phyloP scores from a whole-genome alignment of 2,888 invertebrate species.

The Pollenia griseotomentosa region DNA sequence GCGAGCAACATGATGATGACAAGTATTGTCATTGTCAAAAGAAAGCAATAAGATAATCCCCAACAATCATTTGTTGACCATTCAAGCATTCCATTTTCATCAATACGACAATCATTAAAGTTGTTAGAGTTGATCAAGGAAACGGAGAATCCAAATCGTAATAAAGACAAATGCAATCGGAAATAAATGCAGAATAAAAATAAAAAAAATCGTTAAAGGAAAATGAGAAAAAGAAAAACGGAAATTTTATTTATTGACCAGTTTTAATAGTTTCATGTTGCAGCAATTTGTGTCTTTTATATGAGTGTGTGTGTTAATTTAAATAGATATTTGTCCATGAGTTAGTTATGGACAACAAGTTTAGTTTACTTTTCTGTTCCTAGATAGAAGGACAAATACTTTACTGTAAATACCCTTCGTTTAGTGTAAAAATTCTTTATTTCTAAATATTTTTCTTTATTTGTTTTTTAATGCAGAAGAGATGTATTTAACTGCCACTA shows the following conservation, averaged over 20 bases:
- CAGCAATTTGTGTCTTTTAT: background rate
- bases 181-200: slow-evolving; percentile 48
- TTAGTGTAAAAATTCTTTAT: background rate
- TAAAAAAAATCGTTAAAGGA: slow-evolving; percentile 31
- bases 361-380: slow-evolving; percentile 25
- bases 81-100: slow-evolving; percentile 55
- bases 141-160: slow-evolving; percentile 37
- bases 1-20: slow-evolving; percentile 47
- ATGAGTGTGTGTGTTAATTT: background rate
- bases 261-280: slow-evolving; percentile 35
- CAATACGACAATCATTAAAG: slow-evolving; percentile 38
- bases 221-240: slow-evolving; percentile 3
- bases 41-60: slow-evolving; percentile 31
- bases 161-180: slow-evolving; percentile 63
- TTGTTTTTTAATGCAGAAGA: background rate
- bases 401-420: background rate
- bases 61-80: slow-evolving; percentile 36
- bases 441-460: background rate
- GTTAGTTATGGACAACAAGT: slow-evolving; percentile 13
- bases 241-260: slow-evolving; percentile 64
- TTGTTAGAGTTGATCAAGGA: slow-evolving; percentile 33
- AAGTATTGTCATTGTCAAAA: slow-evolving; percentile 54
- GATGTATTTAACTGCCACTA: slow-evolving; percentile 11
- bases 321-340: slow-evolving; percentile 1
- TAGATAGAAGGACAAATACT: background rate